A percentile compares a stretch with the other conserved stretches of the same genome.
These are phyloP conservation scores for Lynx canadensis DNA, from an alignment of 2,113 vertebrate species.

Conservation along the genomic window DNA sequence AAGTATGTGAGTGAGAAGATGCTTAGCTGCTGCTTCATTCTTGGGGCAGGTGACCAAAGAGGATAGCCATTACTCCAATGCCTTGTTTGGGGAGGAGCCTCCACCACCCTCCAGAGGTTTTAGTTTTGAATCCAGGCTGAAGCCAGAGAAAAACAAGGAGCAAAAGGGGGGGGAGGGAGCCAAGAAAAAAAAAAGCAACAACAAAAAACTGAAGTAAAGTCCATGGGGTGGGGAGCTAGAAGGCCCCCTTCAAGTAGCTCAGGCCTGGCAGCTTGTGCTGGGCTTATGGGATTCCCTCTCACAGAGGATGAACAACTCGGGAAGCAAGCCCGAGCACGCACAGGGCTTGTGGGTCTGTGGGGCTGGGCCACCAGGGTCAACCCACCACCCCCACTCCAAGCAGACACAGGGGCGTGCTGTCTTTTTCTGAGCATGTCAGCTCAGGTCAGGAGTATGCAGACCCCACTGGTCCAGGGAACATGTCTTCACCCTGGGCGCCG, in stretches of 20 bases:
- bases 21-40: neutral
- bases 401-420: neutral
- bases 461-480: neutral
- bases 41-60: neutral
- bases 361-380: neutral
- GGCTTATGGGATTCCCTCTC: conserved; percentile 42
- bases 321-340: neutral
- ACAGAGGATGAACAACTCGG: neutral
- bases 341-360: neutral
- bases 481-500: neutral
- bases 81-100: neutral
- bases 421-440: neutral
- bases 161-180: neutral
- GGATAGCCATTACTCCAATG: neutral
- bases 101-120: neutral
- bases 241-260: conserved; percentile 76
- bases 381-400: neutral
- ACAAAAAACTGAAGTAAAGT: conserved; percentile 9
- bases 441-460: neutral
- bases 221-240: conserved; percentile 14
- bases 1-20: neutral
- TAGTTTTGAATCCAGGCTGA: conserved; percentile 23
- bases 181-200: neutral
- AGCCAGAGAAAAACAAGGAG: conserved; percentile 38
- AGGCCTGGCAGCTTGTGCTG: conserved; percentile 70